Base-by-base conservation (phyloP, 2,113 vertebrate species). In the Coptodon rendalli region DNA sequence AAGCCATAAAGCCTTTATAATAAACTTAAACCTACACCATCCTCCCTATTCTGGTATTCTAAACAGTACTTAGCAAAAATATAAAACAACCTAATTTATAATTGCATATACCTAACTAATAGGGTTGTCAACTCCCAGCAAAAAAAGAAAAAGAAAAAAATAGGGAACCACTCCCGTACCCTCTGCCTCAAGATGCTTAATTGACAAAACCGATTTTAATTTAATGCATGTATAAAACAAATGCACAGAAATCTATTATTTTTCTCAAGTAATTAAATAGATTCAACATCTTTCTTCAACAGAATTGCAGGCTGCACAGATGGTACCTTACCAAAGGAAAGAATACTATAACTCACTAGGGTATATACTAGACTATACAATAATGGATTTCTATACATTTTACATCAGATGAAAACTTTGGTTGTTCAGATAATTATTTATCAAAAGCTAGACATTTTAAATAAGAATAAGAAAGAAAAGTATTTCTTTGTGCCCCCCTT, bases 401-500 rank as follows among this genome's bases (percentile, higher is more conserved):
- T 8, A 50, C 48, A 50, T 50, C 45, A 50, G 34, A 36, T 36
- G 8, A 9, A 36, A 36, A 36, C 8, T 36, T 50, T 50, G 45
- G 16, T 17, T 50, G 45, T 50, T 48, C 16, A 17, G 45, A 48
- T 48, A 48, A 0, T 48, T 17, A 48, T 48, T 48, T 48, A 1
- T 2, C 16, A 48, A 48, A 48, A 48, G 14, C 7, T 1, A 48
- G 3, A 48, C 0, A 48, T 17, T 17, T 48, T 48, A 48, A 48
- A 48, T 48, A 6, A 48, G 45, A 48, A 48, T 0, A 48, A 17
- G 45, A 48, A 48, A 48, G 6, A 48, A 48, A 16, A 48, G 13
- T 48, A 48, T 48, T 2, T 48, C 1, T 48, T 17, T 48, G 45
- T 48, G 16, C 4, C 16, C 7, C 6, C 45, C 4, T 17, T 0